Conservation (phyloP, 2,113 vertebrate genomes). For the Archocentrus centrarchus region DNA sequence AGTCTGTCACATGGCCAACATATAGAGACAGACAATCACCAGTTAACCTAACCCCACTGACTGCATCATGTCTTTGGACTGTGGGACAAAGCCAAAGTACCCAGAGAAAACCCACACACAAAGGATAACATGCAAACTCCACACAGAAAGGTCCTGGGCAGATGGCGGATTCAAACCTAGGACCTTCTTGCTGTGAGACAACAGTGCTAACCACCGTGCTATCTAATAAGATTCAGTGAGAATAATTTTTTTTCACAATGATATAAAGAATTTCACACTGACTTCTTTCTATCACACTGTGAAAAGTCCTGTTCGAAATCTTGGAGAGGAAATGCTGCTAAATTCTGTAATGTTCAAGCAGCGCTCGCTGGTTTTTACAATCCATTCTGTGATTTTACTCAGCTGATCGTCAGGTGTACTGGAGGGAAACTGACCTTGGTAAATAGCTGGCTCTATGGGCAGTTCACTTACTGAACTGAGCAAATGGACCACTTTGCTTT, state of each 20-base stretch:
- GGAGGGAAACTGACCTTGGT: background rate
- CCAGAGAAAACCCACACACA: no score
- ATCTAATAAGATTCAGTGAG: background rate
- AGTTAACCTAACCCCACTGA: no score
- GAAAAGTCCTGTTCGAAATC: background rate
- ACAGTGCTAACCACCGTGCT: no score
- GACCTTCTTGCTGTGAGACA: no score
- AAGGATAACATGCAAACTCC: no score
- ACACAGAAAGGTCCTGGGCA: no score
- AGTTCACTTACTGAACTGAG: constrained; percentile 17
- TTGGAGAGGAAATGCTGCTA: background rate
- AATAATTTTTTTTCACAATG: background rate
- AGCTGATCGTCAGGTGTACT: background rate
- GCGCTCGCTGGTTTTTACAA: background rate
- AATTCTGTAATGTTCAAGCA: background rate
- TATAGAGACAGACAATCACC: no score
- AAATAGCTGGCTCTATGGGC: background rate
- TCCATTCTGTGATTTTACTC: background rate
- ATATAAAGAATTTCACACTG: background rate
- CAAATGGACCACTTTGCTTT: constrained; percentile 8
- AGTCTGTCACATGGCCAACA: no score
- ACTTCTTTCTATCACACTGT: background rate
- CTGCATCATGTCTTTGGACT: no score
- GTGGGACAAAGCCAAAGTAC: no score
- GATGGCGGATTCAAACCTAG: no score